phyloP scores from a whole-genome alignment of 2,113 vertebrate species.

The Pseudorasbora parva region DNA sequence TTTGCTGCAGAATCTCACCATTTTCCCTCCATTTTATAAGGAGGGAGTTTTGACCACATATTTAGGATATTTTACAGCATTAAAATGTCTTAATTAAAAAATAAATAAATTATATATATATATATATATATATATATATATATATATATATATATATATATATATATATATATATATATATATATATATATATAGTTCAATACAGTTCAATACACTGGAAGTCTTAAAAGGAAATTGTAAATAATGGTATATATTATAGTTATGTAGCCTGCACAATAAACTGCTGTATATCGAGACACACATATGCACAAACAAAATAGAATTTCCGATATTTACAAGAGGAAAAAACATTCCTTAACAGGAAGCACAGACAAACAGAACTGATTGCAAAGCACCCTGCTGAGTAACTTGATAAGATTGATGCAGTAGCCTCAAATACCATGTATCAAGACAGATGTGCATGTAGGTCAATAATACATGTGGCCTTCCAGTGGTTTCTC shows the following conservation, averaged over 20 bases:
- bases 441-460: constrained; percentile 4
- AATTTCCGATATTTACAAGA: neutral
- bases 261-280: too few relatives aligned
- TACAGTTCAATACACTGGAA: neutral
- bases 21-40: neutral
- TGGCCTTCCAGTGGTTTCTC: neutral
- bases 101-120: too few relatives aligned
- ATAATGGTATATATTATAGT: neutral
- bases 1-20: neutral
- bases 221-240: neutral
- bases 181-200: too few relatives aligned
- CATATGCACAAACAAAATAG: neutral
- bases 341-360: neutral
- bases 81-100: neutral
- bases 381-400: constrained; percentile 7
- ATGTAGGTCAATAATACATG: constrained; percentile 34
- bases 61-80: neutral
- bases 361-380: neutral
- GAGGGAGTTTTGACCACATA: neutral
- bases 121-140: too few relatives aligned
- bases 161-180: too few relatives aligned
- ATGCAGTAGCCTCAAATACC: constrained; percentile 14
- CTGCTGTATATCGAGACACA: neutral
- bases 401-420: constrained; percentile 19
- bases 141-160: too few relatives aligned